phyloP scores from a whole-genome alignment of 2,113 vertebrate genomes.

The Tetraodon nigroviridis region DNA sequence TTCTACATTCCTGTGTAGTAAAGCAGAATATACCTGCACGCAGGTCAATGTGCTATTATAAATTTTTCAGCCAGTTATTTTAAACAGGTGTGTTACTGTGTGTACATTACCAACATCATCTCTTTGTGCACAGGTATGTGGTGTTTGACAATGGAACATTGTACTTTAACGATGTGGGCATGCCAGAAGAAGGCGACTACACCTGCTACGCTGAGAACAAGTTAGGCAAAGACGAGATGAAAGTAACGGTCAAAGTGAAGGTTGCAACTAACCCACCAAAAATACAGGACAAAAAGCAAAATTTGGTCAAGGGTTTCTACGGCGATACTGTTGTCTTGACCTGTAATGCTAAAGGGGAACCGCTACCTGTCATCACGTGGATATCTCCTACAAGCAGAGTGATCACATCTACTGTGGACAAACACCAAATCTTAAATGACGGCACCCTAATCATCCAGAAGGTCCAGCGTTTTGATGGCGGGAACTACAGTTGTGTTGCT shows the following conservation, averaged over 20 bases:
- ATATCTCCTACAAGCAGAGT: slow-evolving; percentile 79
- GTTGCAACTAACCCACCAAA: slow-evolving; percentile 70
- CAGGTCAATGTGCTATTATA: background rate
- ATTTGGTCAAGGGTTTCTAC: slow-evolving; percentile 71
- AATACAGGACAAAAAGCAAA: slow-evolving; percentile 69
- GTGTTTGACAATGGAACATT: slow-evolving; percentile 90
- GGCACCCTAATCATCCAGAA: slow-evolving; percentile 84
- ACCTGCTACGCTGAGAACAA: slow-evolving; percentile 90
- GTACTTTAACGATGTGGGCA: slow-evolving; percentile 83
- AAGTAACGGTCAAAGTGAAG: slow-evolving; percentile 77
- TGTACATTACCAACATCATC: background rate
- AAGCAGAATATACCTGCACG: too few relatives aligned
- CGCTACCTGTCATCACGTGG: slow-evolving; percentile 79
- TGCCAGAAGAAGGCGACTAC: slow-evolving; percentile 85
- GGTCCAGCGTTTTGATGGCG: slow-evolving; percentile 81
- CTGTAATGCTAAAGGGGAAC: slow-evolving; percentile 80
- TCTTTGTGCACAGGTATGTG: slow-evolving; percentile 68
- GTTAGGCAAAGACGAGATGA: slow-evolving; percentile 90
- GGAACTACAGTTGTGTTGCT: slow-evolving; percentile 87
- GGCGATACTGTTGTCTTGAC: slow-evolving; percentile 73
- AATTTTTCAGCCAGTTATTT: background rate
- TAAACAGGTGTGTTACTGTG: background rate
- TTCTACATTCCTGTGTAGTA: too few relatives aligned
- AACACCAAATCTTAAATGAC: slow-evolving; percentile 78
- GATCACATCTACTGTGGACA: slow-evolving; percentile 73